A percentile compares a stretch with the other conserved stretches of the same genome.
Evolutionary conservation across 2,888 invertebrate genomes (phyloP).

Genomic region (Ophion slaviceki): DNA sequence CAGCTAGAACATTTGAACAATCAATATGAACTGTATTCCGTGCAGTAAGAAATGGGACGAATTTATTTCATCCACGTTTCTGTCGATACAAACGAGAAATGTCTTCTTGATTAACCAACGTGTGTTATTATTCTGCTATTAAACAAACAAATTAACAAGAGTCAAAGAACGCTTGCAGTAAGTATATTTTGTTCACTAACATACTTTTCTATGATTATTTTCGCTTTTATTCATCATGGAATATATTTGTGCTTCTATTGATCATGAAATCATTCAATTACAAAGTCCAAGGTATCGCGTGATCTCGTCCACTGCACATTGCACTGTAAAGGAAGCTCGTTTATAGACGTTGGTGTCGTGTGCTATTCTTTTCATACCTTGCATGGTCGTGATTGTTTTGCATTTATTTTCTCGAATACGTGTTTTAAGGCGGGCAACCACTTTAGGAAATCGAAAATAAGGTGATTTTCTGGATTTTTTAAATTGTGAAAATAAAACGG

Average conservation of each 20-base stretch:
- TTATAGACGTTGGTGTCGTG: conserved; percentile 79
- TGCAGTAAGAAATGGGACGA: conserved; percentile 28
- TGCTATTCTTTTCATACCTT: conserved; percentile 10
- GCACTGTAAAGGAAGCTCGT: conserved; percentile 73
- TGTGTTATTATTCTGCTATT: conserved; percentile 12
- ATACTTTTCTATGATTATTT: not conserved
- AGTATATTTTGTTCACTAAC: conserved; percentile 52
- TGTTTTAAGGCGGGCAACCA: not conserved
- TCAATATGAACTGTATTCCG: not conserved
- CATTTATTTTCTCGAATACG: not conserved
- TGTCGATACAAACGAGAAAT: conserved; percentile 16
- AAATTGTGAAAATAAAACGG: too few species aligned
- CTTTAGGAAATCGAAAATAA: too few species aligned
- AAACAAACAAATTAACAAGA: conserved; percentile 28
- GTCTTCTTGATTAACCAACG: conserved; percentile 34
- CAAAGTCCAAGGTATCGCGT: conserved; percentile 15
- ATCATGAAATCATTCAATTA: conserved; percentile 3
- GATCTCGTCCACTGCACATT: conserved; percentile 28
- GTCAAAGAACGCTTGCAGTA: conserved; percentile 3
- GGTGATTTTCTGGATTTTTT: too few species aligned
- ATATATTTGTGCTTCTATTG: conserved; percentile 9
- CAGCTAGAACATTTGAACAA: conserved; percentile 71
- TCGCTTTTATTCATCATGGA: not conserved
- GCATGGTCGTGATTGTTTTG: conserved; percentile 27
- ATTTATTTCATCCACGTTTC: conserved; percentile 32